These are phyloP conservation scores for Chinchilla lanigera DNA, from an alignment of 2,113 vertebrate species.

Conservation along the genomic window DNA sequence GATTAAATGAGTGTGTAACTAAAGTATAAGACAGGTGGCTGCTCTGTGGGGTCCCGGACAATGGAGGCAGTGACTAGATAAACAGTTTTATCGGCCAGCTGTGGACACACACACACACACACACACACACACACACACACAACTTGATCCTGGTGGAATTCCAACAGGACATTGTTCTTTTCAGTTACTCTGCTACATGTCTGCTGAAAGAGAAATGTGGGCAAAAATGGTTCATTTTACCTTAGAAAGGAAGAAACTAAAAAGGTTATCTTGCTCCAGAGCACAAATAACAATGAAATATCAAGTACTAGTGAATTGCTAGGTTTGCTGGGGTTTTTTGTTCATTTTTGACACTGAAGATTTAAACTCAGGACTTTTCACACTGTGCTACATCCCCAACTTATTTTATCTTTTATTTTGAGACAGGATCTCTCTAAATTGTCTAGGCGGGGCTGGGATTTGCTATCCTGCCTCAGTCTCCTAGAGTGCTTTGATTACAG, in stretches of 20 bases:
- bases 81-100: neutral
- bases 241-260: constrained; percentile 20
- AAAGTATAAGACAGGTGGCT: neutral
- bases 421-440: neutral
- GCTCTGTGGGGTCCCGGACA: neutral
- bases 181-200: rapidly evolving
- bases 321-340: constrained; percentile 52
- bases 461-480: neutral
- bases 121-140: neutral
- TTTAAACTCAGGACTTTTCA: neutral
- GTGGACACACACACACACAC: neutral
- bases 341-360: neutral
- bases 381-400: neutral
- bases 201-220: constrained; percentile 5
- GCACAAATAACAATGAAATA: constrained; percentile 80
- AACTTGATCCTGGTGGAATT: neutral
- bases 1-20: neutral
- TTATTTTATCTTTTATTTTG: neutral
- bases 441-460: neutral
- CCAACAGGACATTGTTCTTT: neutral
- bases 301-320: constrained; percentile 43
- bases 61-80: neutral
- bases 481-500: neutral
- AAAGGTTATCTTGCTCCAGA: constrained; percentile 58
- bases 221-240: constrained; percentile 69